Conservation (phyloP, 2,888 invertebrate genomes). For the Yponomeuta plumbellus region DNA sequence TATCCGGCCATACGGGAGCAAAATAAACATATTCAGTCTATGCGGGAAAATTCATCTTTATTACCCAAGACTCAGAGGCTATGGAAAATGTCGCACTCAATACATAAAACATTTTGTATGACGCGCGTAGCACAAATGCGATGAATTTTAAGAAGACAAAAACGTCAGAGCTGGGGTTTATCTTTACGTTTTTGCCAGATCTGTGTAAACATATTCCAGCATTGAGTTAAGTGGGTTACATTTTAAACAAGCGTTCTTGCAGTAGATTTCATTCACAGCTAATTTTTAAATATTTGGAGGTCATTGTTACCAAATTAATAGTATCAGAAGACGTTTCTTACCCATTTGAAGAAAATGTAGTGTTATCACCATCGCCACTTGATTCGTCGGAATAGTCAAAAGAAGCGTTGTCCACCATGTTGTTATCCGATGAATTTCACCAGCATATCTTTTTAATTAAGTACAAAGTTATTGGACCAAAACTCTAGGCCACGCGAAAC, state of each 20-base stretch:
- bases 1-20: slow-evolving; percentile 36
- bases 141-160: slow-evolving; percentile 53
- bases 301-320: neutral
- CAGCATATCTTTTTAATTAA: neutral
- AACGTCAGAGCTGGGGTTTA: neutral
- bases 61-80: slow-evolving; percentile 32
- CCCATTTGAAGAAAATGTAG: slow-evolving; percentile 1
- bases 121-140: slow-evolving; percentile 50
- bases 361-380: slow-evolving; percentile 34
- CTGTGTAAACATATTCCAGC: neutral
- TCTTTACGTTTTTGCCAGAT: neutral
- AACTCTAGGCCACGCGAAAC: slow-evolving; percentile 27
- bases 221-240: neutral
- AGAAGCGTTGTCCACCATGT: slow-evolving; percentile 68
- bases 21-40: slow-evolving; percentile 21
- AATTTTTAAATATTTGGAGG: neutral
- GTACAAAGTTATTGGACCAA: slow-evolving; percentile 25
- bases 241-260: neutral
- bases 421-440: slow-evolving; percentile 16
- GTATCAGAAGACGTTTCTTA: slow-evolving; percentile 2
- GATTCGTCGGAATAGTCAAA: slow-evolving; percentile 67
- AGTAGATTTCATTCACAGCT: neutral
- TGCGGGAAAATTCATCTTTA: slow-evolving; percentile 29
- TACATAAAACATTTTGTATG: slow-evolving; percentile 60
- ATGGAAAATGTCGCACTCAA: slow-evolving; percentile 34